These are phyloP conservation scores for Melanargia galathea DNA, from an alignment of 2,888 invertebrate species.

Conservation along the genomic window DNA sequence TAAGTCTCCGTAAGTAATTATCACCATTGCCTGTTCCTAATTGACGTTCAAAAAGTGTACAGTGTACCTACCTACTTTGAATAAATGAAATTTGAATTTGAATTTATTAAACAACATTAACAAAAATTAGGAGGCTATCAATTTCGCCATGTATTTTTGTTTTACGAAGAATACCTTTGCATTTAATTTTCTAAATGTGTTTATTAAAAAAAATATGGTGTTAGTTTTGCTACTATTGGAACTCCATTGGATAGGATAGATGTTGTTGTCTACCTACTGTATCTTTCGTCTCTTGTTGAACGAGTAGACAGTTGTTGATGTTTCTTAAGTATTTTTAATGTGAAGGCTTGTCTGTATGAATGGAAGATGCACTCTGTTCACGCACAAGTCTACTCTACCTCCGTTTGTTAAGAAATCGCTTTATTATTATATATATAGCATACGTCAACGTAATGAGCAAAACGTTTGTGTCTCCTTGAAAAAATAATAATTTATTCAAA, in stretches of 20 bases:
- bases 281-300: slow-evolving; percentile 27
- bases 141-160: too few relatives aligned
- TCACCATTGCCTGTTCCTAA: too few relatives aligned
- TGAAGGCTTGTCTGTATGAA: slow-evolving; percentile 6
- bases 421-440: neutral
- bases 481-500: neutral
- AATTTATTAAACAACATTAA: too few relatives aligned
- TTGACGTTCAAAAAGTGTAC: too few relatives aligned
- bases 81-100: too few relatives aligned
- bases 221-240: neutral
- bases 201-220: slow-evolving; percentile 17
- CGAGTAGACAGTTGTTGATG: slow-evolving; percentile 35
- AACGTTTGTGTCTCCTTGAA: neutral
- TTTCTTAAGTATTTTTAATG: slow-evolving; percentile 31
- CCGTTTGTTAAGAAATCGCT: neutral
- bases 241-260: slow-evolving; percentile 22
- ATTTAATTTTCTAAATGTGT: slow-evolving; percentile 27
- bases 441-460: neutral
- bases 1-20: too few relatives aligned
- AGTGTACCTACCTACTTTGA: too few relatives aligned
- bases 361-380: slow-evolving; percentile 6
- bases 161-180: slow-evolving; percentile 21
- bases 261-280: slow-evolving; percentile 25
- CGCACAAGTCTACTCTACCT: slow-evolving; percentile 12
- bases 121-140: neutral